Percentiles rank a stretch among this genome's conserved stretches.
Conservation (phyloP, 37 sponge, comb jelly and placozoan genomes). For the Tethya wilhelma region DNA sequence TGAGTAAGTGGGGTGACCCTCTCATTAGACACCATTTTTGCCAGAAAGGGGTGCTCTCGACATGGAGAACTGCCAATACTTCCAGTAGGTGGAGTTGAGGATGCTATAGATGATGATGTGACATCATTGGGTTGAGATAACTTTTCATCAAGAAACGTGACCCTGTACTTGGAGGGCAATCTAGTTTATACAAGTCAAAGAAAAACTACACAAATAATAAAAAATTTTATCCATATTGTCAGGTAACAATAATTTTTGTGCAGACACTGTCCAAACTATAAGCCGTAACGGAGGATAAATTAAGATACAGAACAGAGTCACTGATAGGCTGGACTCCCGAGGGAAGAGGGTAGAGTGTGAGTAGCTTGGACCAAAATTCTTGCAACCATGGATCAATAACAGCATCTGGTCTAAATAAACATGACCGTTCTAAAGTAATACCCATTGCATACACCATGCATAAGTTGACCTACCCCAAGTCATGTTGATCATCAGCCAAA, state of each 20-base stretch:
- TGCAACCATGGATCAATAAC: conserved; percentile 85
- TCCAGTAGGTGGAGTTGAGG: neutral
- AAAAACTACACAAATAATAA: neutral
- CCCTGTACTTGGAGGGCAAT: conserved; percentile 30
- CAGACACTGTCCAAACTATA: neutral
- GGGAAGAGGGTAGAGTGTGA: conserved; percentile 79
- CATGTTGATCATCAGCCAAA: conserved; percentile 96
- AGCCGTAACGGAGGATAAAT: neutral
- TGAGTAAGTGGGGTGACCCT: conserved; percentile 84
- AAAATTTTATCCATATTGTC: neutral
- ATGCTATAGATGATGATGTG: neutral
- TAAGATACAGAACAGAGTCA: conserved; percentile 55
- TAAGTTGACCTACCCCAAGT: conserved; percentile 69
- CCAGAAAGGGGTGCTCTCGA: conserved; percentile 51
- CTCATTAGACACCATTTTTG: conserved; percentile 71
- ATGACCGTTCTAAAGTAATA: neutral
- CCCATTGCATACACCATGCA: neutral
- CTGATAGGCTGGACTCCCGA: conserved; percentile 29
- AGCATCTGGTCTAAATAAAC: conserved; percentile 69
- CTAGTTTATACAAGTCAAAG: conserved; percentile 8
- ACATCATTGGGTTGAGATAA: neutral
- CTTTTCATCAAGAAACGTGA: neutral
- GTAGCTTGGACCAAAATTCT: conserved; percentile 63
- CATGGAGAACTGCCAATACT: neutral
- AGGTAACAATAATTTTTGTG: neutral